Evolutionary conservation across 1,140 invertebrate genomes (phyloP), one percentile per base, ranked within the genome.

Genomic region (Bombus soroeensis): DNA sequence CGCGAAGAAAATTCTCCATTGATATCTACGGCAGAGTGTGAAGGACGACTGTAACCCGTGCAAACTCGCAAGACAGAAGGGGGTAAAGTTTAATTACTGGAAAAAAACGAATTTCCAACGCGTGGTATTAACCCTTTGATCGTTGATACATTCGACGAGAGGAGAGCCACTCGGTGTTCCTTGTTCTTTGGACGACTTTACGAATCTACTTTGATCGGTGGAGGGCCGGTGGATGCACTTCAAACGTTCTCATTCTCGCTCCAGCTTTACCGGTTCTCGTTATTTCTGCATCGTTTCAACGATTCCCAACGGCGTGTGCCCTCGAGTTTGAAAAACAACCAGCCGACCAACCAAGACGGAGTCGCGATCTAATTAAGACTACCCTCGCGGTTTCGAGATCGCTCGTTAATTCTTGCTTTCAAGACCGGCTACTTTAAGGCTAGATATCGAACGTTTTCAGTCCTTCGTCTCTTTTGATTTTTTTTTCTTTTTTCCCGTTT

Each of bases 331-430:
- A 59, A 72, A 72, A 77, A 79, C 66, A 72, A 84, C 76, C 59
- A 62, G 81, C 62, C 72, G 81, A 28, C 18, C 37, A 12, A 62
- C 64, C 25, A 70, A 77, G 81, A 78, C 53, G 66, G 25, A 72
- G 66, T 59, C 66, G 76, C 68, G 83, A 84, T 84, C 83, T 84
- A 84, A 84, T 84, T 84, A 84, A 84, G 75, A 84, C 83, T 37
- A 84, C 83, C 83, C 83, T 84, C 68, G 76, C 47, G 66, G 70
- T 72, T 72, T 79, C 83, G 76, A 80, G 76, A 84, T 79, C 83
- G 59, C 83, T 84, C 82, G 82, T 79, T 79, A 84, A 84, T 84
- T 59, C 82, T 79, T 39, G 81, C 74, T 77, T 83, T 83, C 41
- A 28, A 68, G 62, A 41, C 28, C 43, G 39, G 34, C 81, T 77